Base-by-base conservation (phyloP, 2,888 invertebrate genomes). In the Horisme vitalbata region DNA sequence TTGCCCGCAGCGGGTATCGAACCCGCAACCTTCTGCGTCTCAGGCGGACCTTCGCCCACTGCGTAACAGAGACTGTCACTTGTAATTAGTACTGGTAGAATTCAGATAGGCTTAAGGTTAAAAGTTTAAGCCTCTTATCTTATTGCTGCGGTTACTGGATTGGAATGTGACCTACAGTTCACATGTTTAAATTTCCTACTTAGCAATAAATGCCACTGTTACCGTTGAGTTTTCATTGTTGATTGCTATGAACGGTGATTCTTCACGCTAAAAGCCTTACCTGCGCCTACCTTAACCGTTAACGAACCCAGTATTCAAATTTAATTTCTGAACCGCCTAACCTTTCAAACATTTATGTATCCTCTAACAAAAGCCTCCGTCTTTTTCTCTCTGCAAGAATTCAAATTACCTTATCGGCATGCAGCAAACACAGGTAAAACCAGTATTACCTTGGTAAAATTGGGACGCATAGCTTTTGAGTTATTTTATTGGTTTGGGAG, bases 371-470 rank as follows among this genome's bases (percentile, higher is more conserved):
- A 68, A 81, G 72, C 79, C 76, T 83, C 76, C 61, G 73, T 86
- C 84, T 84, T 87, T 83, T 81, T 88, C 85, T 75, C 84, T 83
- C 87, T 64, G 64, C 73, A 77, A 83, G 87, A 83, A 88, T 89
- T 83, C 77, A 77, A 85, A 86, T 84, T 80, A 76, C 82, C 81
- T 84, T 86, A 87, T 83, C 81, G 79, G 83, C 76, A 80, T 77
- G 76, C 79, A 69, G 75, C 67, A 61, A 59, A 65, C 73, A 76
- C 86, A 88, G 85, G 86, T 87, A 84, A 83, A 84, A 86, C 88
- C 77, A 67, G 80, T 86, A 82, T 83, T 76, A 86, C 57, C 53
- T 64, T 67, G 68, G 63, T 52, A 78, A 78, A 77, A 68, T 78
- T 57, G 53, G 70, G 50, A 71, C 49, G 66, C 61, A 31, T 57